Percentiles rank a stretch among this genome's conserved stretches.
phyloP scores from a whole-genome alignment of 2,797 vertebrate genomes.

The Acrossocheilus wenchowensis region DNA sequence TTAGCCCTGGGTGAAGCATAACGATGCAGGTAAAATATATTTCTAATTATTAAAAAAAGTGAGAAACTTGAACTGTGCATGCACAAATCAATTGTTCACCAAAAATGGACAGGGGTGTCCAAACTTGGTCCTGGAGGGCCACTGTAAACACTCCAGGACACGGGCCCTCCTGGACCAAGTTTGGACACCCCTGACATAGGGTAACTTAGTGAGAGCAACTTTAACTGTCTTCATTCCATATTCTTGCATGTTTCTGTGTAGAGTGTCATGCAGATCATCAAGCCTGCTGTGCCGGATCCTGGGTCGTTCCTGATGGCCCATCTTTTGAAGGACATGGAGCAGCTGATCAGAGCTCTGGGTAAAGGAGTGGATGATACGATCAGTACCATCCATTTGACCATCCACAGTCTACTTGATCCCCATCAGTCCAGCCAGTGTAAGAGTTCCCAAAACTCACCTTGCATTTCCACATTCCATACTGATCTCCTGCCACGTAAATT shows the following conservation, averaged over 20 bases:
- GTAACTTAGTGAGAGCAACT: no score
- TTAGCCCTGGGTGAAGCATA: no score
- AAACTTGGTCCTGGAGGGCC: no score
- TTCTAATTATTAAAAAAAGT: no score
- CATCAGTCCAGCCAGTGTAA: conserved; percentile 66
- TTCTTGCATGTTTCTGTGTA: conserved; percentile 52
- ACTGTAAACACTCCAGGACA: no score
- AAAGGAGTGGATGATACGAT: conserved; percentile 85
- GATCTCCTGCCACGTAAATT: neutral
- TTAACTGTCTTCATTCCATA: neutral
- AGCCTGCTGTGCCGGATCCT: conserved; percentile 72
- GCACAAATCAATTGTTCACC: no score
- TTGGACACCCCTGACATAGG: no score
- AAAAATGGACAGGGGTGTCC: no score
- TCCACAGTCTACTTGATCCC: conserved; percentile 74
- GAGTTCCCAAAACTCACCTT: no score
- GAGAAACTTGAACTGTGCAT: no score
- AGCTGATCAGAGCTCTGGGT: conserved; percentile 83
- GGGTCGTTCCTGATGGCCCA: conserved; percentile 82
- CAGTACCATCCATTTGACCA: conserved; percentile 79
- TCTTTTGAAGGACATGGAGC: conserved; percentile 81
- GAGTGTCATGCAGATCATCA: conserved; percentile 78
- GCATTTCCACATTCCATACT: neutral
- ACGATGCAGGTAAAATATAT: no score
- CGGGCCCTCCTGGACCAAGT: no score